Evolutionary conservation across 2,888 invertebrate species (phyloP).

Genomic region (Acholoe squamosa): DNA sequence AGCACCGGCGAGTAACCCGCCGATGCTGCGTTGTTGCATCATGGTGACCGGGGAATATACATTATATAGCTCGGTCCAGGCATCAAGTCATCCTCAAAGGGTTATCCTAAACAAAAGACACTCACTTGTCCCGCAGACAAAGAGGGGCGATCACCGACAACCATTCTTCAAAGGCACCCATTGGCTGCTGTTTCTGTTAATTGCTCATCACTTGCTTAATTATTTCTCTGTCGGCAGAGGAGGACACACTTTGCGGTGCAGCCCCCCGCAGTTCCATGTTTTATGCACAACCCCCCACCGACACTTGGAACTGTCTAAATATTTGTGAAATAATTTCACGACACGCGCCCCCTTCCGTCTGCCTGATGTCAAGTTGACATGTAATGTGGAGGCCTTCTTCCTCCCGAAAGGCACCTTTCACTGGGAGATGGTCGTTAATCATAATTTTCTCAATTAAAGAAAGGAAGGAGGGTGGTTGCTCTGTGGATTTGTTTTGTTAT

Average conservation of each 20-base stretch:
- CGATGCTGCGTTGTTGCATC: too few species aligned
- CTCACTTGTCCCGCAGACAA: conserved; percentile 5
- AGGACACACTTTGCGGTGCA: not conserved
- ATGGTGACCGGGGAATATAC: too few species aligned
- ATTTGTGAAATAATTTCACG: conserved; percentile 55
- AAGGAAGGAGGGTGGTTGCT: not conserved
- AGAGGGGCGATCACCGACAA: not conserved
- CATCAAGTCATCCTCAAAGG: too few species aligned
- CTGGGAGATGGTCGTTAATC: conserved; percentile 33
- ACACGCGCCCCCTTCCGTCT: conserved; percentile 4
- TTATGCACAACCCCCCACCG: conserved; percentile 49
- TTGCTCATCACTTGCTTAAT: conserved; percentile 52
- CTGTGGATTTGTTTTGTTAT: not conserved
- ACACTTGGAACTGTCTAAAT: conserved; percentile 46
- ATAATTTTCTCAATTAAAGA: conserved; percentile 46
- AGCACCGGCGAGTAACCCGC: too few species aligned
- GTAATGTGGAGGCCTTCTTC: conserved; percentile 22
- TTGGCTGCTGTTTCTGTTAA: conserved; percentile 2
- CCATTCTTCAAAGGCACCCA: conserved; percentile 24
- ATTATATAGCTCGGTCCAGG: too few species aligned
- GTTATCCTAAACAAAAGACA: conserved; percentile 19
- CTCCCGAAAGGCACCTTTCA: conserved; percentile 1
- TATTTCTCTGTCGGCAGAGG: not conserved
- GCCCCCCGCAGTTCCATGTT: conserved; percentile 32
- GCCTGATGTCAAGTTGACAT: conserved; percentile 53